Base-by-base conservation (phyloP, 2,113 vertebrate genomes). In the Phyllostomus hastatus region DNA sequence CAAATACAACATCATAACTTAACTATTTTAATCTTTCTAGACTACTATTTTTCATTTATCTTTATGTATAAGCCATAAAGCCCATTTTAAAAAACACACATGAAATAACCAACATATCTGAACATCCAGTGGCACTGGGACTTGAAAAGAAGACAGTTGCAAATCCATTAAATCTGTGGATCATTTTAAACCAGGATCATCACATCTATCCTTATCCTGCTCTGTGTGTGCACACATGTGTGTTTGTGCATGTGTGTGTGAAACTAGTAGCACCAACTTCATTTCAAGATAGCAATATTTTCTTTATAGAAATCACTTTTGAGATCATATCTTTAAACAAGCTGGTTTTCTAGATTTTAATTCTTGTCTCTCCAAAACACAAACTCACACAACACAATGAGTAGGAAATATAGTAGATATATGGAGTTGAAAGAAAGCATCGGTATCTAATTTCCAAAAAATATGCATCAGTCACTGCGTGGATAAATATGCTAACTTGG, bases 361-460 rank as follows among this genome's bases (percentile, higher is more conserved):
- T 90, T 95, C 95, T 97, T 0, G 0, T 96, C 96, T 91, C 72
- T 72, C 64, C 52, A 26, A 88, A 97, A 97, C 52, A 90, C 83
- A 67, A 10, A 78, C 92, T 93, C 26, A 2, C 83, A 43, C 96
- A 97, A 96, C 86, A 87, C 75, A 90, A 97, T 88, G 88, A 95
- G 76, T 95, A 97, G 87, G 89, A 98, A 98, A 98, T 97, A 79
- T 75, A 98, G 96, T 81, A 96, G 95, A 93, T 4, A 31, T 73
- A 85, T 54, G 61, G 97, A 97, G 79, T 96, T 97, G 97, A 97
- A 97, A 98, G 97, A 97, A 97, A 97, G 88, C 88, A 96, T 96
- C 31, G 57, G 80, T 96, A 96, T 97, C 97, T 98, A 98, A 97
- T 98, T 98, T 97, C 90, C 97, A 96, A 97, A 97, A 96, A 97